These are phyloP conservation scores for Frieseomelitta varia DNA, from an alignment of 1,140 invertebrate species.

Conservation along the genomic window DNA sequence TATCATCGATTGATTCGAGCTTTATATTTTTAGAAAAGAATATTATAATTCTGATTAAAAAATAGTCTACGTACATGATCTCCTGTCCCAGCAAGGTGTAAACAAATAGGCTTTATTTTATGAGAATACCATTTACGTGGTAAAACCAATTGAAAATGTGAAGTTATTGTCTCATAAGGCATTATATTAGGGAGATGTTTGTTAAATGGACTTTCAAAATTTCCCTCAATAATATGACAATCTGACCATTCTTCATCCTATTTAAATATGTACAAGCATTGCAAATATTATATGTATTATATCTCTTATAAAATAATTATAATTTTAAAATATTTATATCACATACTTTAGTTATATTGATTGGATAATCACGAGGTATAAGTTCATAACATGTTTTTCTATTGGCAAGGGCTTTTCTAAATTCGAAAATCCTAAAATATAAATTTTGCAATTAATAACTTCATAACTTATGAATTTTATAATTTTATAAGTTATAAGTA, in stretches of 20 bases:
- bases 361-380: slow-evolving; percentile 91
- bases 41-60: neutral
- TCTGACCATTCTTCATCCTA: slow-evolving; percentile 91
- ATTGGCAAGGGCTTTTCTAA: slow-evolving; percentile 93
- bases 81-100: slow-evolving; percentile 98
- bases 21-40: slow-evolving; percentile 17
- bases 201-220: slow-evolving; percentile 94
- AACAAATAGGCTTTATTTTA: slow-evolving; percentile 91
- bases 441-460: slow-evolving; percentile 15
- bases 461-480: neutral
- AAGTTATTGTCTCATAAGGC: slow-evolving; percentile 90
- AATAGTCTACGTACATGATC: slow-evolving; percentile 92
- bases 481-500: neutral
- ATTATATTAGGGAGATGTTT: slow-evolving; percentile 93
- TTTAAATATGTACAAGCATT: slow-evolving; percentile 33
- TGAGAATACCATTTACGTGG: slow-evolving; percentile 90
- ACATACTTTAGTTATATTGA: slow-evolving; percentile 93
- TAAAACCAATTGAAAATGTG: slow-evolving; percentile 92
- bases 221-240: slow-evolving; percentile 91
- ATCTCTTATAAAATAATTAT: neutral
- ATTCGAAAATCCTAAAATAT: slow-evolving; percentile 91
- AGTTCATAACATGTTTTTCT: slow-evolving; percentile 92
- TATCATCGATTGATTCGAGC: slow-evolving; percentile 26
- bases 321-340: slow-evolving; percentile 27
- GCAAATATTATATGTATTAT: neutral